These are phyloP conservation scores for Astreopora myriophthalma DNA, from an alignment of 64 coral and sea anemone genomes.

Conservation along the genomic window DNA sequence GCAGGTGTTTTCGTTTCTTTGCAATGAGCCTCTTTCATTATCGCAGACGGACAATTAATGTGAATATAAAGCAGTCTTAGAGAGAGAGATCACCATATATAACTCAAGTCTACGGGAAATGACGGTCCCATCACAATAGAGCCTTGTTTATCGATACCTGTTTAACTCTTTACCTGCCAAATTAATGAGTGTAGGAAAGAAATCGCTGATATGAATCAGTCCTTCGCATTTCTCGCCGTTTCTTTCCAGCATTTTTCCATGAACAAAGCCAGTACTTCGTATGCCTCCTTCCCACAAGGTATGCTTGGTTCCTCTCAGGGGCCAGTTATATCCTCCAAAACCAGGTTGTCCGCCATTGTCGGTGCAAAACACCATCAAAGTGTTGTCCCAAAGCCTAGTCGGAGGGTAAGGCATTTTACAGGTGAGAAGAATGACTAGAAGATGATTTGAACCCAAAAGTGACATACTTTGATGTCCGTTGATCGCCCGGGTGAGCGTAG, in stretches of 20 bases:
- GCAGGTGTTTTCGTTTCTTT: too few species aligned
- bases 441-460: too few species aligned
- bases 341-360: constrained; percentile 53
- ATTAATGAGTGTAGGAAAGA: constrained; percentile 51
- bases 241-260: constrained; percentile 56
- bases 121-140: too few species aligned
- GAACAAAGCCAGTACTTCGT: constrained; percentile 54
- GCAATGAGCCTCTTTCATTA: too few species aligned
- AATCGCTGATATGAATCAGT: constrained; percentile 58
- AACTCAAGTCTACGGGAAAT: too few species aligned
- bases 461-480: too few species aligned
- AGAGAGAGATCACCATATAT: too few species aligned
- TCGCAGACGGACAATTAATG: too few species aligned
- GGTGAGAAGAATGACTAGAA: not conserved
- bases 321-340: constrained; percentile 62
- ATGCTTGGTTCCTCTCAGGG: constrained; percentile 40
- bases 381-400: constrained; percentile 61
- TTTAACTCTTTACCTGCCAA: constrained; percentile 54
- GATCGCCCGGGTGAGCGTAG: too few species aligned
- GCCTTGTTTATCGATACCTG: too few species aligned
- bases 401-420: not conserved
- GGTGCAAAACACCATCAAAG: constrained; percentile 35
- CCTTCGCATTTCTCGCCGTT: constrained; percentile 15
- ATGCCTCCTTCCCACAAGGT: constrained; percentile 71
- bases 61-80: too few species aligned